A percentile compares a stretch with the other conserved stretches of the same genome.
These are phyloP conservation scores for Nomada flava DNA, from an alignment of 2,888 invertebrate species.

Conservation along the genomic window DNA sequence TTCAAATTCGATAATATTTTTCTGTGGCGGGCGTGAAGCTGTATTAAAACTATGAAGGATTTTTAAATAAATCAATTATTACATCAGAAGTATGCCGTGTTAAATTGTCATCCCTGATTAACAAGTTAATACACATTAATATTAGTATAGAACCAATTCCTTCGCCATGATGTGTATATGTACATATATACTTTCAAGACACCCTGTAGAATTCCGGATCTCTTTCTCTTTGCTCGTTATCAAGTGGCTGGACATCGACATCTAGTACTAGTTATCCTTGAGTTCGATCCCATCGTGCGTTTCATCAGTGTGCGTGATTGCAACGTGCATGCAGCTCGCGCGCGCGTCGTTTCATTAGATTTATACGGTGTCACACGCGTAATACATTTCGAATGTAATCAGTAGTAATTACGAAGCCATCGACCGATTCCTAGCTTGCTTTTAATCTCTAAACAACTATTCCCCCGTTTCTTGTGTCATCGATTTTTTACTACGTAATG, in stretches of 20 bases:
- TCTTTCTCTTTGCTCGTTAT: conserved; percentile 37
- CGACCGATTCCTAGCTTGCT: conserved; percentile 26
- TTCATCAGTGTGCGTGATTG: conserved; percentile 46
- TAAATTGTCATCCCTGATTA: no score
- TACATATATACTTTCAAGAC: neutral
- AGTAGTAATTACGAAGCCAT: neutral
- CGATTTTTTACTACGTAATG: no score
- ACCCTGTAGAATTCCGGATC: conserved; percentile 35
- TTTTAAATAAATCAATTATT: no score
- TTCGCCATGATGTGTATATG: neutral
- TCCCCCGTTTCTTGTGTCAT: no score
- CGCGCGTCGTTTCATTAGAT: conserved; percentile 25
- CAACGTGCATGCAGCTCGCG: conserved; percentile 23
- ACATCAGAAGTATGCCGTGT: no score
- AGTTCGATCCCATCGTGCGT: conserved; percentile 78
- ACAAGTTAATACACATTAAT: no score
- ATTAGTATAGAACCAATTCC: neutral
- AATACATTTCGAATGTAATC: conserved; percentile 54
- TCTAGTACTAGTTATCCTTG: conserved; percentile 82
- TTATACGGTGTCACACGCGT: conserved; percentile 45
- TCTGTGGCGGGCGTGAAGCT: no score
- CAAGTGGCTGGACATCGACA: conserved; percentile 51
- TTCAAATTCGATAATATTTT: no score
- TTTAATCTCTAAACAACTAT: neutral
- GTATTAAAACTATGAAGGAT: no score